These are phyloP conservation scores for Chironomus tepperi DNA, from an alignment of 1,140 invertebrate genomes.

Conservation along the genomic window DNA sequence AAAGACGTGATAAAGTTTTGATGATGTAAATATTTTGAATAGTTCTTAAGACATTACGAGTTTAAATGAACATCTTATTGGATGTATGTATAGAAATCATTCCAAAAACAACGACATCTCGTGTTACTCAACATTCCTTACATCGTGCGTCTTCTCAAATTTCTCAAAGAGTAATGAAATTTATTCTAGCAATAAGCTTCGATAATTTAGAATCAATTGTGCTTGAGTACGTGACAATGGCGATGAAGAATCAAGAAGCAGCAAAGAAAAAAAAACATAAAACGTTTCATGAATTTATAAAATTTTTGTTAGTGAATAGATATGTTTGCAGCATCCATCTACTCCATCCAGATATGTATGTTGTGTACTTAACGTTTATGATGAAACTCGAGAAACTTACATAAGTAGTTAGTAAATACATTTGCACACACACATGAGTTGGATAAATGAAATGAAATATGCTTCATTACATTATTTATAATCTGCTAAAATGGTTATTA, in stretches of 20 bases:
- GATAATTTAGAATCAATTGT: conserved; percentile 14
- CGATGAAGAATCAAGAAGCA: conserved; percentile 3
- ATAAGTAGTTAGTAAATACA: not conserved
- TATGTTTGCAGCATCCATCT: no score
- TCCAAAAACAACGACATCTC: no score
- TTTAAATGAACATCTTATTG: no score
- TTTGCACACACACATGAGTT: not conserved
- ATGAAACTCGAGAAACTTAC: no score
- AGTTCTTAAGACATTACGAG: no score
- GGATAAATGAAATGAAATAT: not conserved
- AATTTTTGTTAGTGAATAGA: not conserved
- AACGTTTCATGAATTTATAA: conserved; percentile 5
- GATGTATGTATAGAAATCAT: no score
- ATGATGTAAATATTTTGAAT: no score
- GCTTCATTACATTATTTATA: not conserved
- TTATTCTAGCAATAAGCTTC: conserved; percentile 8
- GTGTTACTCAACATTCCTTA: no score
- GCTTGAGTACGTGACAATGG: not conserved
- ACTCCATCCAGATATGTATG: no score
- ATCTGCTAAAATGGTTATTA: not conserved
- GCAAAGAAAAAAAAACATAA: no score
- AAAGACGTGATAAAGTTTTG: no score
- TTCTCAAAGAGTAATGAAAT: conserved; percentile 14
- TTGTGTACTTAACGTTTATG: no score
- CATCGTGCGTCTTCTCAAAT: not conserved